These are phyloP conservation scores for Bambusicola thoracicus DNA, from an alignment of 2,113 vertebrate species.

Conservation along the genomic window DNA sequence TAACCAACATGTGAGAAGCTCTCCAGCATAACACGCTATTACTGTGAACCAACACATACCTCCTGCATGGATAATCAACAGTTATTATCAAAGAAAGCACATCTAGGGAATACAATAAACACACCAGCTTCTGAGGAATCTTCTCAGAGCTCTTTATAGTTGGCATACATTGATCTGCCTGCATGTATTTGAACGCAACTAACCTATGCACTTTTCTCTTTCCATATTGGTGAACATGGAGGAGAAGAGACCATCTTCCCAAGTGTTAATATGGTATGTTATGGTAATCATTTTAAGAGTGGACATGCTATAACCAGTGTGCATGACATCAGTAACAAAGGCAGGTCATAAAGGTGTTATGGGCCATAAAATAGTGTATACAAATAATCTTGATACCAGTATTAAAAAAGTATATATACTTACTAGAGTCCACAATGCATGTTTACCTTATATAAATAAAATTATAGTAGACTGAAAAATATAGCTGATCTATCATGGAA, in stretches of 20 bases:
- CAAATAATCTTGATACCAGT: neutral
- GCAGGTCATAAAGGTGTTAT: neutral
- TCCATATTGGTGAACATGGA: neutral
- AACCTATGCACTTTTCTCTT: neutral
- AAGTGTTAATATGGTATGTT: neutral
- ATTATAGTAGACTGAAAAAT: neutral
- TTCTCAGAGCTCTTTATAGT: neutral
- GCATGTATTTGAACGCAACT: neutral
- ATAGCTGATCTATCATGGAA: neutral
- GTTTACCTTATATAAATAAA: neutral
- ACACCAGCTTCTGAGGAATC: neutral
- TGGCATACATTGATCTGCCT: neutral
- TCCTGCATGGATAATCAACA: fast-evolving
- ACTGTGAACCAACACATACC: neutral
- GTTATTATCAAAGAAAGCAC: neutral
- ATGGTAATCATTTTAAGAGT: neutral
- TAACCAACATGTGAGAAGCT: neutral
- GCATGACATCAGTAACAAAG: neutral
- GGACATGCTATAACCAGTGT: neutral
- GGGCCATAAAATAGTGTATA: neutral
- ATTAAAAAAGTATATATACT: fast-evolving
- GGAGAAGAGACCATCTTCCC: neutral
- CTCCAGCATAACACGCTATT: neutral
- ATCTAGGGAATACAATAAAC: neutral
- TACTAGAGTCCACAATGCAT: neutral